A percentile compares a stretch with the other conserved stretches of the same genome.
phyloP scores from a whole-genome alignment of 53 echinoderm and acorn worm genomes.

The Henricia sp. region DNA sequence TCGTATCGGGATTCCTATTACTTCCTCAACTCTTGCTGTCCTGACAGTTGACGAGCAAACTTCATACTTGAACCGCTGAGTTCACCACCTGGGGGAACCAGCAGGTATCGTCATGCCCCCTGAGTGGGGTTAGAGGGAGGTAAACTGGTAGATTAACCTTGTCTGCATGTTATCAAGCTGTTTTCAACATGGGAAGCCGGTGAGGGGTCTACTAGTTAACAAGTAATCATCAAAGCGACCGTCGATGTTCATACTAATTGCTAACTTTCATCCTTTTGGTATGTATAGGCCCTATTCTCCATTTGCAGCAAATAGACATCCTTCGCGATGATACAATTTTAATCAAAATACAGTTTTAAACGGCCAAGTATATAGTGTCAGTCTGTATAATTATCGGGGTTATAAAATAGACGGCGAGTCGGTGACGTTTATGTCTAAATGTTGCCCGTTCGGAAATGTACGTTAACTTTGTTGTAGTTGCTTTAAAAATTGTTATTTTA shows the following conservation, averaged over 20 bases:
- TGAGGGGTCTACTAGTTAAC: neutral
- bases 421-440: too few species aligned
- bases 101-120: slow-evolving; percentile 14
- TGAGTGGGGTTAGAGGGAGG: slow-evolving; percentile 6
- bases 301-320: too few species aligned
- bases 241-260: neutral
- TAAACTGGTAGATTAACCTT: slow-evolving; percentile 46
- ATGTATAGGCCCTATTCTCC: too few species aligned
- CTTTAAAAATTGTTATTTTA: too few species aligned
- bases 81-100: neutral
- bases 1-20: slow-evolving; percentile 26
- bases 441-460: too few species aligned
- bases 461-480: too few species aligned
- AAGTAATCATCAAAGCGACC: neutral
- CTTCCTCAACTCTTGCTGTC: slow-evolving; percentile 4
- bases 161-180: slow-evolving; percentile 43
- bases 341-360: too few species aligned
- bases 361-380: too few species aligned
- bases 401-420: too few species aligned
- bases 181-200: slow-evolving; percentile 29
- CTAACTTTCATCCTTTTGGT: too few species aligned
- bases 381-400: too few species aligned
- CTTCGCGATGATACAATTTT: too few species aligned
- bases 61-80: neutral
- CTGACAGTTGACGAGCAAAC: slow-evolving; percentile 14